Base-by-base conservation (phyloP, 1,140 invertebrate species). In the Homalodisca vitripennis region DNA sequence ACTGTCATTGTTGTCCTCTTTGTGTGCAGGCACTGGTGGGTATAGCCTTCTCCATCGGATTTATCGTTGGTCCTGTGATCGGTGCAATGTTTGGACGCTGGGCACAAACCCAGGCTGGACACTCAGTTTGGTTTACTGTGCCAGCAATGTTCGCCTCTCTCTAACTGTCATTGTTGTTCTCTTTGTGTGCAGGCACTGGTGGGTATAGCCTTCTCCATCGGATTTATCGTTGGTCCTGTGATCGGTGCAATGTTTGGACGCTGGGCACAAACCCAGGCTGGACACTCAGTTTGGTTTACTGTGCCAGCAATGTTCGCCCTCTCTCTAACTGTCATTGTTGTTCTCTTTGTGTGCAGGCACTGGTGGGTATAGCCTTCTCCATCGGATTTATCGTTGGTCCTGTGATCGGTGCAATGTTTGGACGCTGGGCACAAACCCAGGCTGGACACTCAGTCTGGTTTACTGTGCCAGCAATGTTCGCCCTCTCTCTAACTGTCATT, bases 321-420 rank as follows among this genome's bases (percentile, higher is more conserved):
- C 98, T 26, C 76, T 83, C 24, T 82, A 99, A n/a, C 86, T 17
- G 41, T 91, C 0, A 79, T 86, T 22, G 94, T 98, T 82, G 82
- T 98, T 13, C 67, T 92, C 26, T 91, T 95, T 73, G 83, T 98
- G 24, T n/a, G n/a, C 81, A 96, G 94, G 97, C 98, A 20, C 79
- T 98, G 31, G 91, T 99, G 70, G 98, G 98, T 17, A 89, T 98
- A 75, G 95, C 97, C 3, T 99, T 99, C 83, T 98, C 97, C 0
- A 81, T 99, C 67, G 97, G 96, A 17, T 99, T 99, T 80, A 93
- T 98, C 71, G 81, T 98, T 71, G 97, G 98, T 0, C 97, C 97
- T 26, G 83, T 95, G 76, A 94, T 98, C 75, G 97, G 97, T 22
- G 98, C 96, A 12, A 82, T 88, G 75, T 98, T 98, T 82, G 90